phyloP scores from a whole-genome alignment of 1,140 invertebrate genomes.

The Panonychus citri region DNA sequence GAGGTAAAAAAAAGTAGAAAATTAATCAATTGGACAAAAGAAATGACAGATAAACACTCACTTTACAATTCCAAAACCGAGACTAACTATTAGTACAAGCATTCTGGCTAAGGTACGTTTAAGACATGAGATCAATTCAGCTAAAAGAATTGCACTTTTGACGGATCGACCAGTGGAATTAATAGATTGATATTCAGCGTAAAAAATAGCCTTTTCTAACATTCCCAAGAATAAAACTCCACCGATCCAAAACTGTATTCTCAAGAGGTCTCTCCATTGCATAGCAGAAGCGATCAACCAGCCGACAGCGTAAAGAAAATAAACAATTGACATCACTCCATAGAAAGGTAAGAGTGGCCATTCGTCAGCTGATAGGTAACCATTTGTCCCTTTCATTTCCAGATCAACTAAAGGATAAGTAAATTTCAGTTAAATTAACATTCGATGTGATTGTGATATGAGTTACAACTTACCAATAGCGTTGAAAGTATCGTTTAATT shows the following conservation, averaged over 20 bases:
- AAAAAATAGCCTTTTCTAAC: conserved; percentile 58
- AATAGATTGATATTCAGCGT: conserved; percentile 59
- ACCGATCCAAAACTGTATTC: conserved; percentile 87
- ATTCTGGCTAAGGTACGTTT: conserved; percentile 73
- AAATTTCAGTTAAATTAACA: not conserved
- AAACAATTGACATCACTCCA: conserved; percentile 65
- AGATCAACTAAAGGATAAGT: conserved; percentile 26
- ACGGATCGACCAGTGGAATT: conserved; percentile 40
- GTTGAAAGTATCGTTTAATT: conserved; percentile 8
- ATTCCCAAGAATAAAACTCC: conserved; percentile 63
- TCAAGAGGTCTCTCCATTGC: conserved; percentile 69
- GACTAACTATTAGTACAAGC: conserved; percentile 72
- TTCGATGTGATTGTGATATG: not conserved
- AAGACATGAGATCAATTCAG: conserved; percentile 63
- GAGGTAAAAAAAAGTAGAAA: conserved; percentile 11
- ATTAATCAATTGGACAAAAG: not conserved
- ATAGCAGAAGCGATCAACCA: conserved; percentile 62
- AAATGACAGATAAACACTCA: conserved; percentile 26
- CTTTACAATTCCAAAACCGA: conserved; percentile 89
- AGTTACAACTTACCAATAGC: conserved; percentile 4
- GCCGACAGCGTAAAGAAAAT: conserved; percentile 49
- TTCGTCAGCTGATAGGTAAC: conserved; percentile 47
- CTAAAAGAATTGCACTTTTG: conserved; percentile 42
- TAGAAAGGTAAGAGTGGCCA: conserved; percentile 57
- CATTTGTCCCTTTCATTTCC: conserved; percentile 37